These are phyloP conservation scores for Rutilus rutilus DNA, from an alignment of 2,113 vertebrate genomes.

Conservation along the genomic window DNA sequence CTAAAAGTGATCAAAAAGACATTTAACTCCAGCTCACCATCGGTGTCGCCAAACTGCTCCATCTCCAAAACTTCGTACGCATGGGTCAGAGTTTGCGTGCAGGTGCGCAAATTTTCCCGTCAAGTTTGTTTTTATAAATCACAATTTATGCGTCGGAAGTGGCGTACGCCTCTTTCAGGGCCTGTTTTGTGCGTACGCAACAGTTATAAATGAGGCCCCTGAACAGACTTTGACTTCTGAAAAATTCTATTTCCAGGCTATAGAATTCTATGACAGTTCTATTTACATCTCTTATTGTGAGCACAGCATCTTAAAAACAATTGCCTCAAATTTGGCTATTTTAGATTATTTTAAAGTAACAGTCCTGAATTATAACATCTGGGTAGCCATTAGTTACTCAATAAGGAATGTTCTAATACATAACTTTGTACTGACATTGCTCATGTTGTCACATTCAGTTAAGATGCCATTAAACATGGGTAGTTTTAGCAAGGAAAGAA, in stretches of 20 bases:
- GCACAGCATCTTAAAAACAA: background rate
- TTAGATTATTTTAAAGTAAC: background rate
- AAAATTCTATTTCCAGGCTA: background rate
- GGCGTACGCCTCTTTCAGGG: too few relatives aligned
- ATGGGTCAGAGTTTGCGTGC: too few relatives aligned
- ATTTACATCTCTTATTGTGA: background rate
- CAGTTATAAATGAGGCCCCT: too few relatives aligned
- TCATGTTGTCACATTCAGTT: background rate
- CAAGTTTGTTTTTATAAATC: too few relatives aligned
- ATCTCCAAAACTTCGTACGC: too few relatives aligned
- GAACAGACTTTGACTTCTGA: background rate
- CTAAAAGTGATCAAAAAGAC: too few relatives aligned
- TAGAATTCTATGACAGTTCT: background rate
- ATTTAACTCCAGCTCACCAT: too few relatives aligned
- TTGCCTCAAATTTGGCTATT: background rate
- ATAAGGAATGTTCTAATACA: background rate
- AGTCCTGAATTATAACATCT: background rate
- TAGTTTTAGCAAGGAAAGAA: background rate
- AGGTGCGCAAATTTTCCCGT: too few relatives aligned
- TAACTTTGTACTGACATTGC: background rate
- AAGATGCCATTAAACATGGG: background rate
- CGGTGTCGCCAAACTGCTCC: too few relatives aligned
- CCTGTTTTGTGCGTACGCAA: too few relatives aligned
- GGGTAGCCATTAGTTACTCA: background rate
- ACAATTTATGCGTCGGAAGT: too few relatives aligned